Percentiles rank a stretch among this genome's conserved stretches.
Conservation (phyloP, 35 echinoderm and acorn worm genomes). For the Apostichopus parvimensis region DNA sequence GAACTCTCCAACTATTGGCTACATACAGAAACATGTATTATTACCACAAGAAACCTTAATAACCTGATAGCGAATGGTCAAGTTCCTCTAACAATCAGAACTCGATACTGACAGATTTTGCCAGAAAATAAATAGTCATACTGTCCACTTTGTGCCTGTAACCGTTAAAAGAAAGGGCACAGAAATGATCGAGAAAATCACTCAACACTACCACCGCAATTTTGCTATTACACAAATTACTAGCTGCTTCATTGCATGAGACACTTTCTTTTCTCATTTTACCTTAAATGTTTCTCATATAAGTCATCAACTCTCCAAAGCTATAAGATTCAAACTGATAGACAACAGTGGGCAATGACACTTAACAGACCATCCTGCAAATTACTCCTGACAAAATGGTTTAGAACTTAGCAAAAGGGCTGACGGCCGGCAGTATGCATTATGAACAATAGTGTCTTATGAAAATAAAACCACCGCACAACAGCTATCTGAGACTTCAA, state of each 20-base stretch:
- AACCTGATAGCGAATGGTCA: too few species aligned
- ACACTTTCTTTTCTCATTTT: background rate
- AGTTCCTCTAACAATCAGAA: too few species aligned
- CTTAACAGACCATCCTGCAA: background rate
- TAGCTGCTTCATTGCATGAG: background rate
- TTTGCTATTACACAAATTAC: background rate
- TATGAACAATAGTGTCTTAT: background rate
- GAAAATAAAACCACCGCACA: background rate
- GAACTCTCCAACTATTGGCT: too few species aligned
- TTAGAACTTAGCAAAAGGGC: background rate
- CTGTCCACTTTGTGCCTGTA: too few species aligned
- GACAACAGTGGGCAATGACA: background rate
- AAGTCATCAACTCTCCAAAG: background rate
- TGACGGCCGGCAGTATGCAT: background rate
- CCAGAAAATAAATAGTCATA: too few species aligned
- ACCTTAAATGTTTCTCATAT: background rate
- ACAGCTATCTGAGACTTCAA: background rate
- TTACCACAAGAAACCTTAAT: too few species aligned
- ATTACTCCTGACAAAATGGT: background rate
- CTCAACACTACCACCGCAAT: too few species aligned
- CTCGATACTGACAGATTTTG: too few species aligned
- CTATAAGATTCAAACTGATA: background rate
- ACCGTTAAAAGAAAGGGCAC: too few species aligned
- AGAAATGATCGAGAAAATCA: too few species aligned
- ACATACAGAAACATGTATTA: too few species aligned